These are phyloP conservation scores for Leptinotarsa defecta DNA, from an alignment of 1,140 invertebrate species.

Conservation along the genomic window DNA sequence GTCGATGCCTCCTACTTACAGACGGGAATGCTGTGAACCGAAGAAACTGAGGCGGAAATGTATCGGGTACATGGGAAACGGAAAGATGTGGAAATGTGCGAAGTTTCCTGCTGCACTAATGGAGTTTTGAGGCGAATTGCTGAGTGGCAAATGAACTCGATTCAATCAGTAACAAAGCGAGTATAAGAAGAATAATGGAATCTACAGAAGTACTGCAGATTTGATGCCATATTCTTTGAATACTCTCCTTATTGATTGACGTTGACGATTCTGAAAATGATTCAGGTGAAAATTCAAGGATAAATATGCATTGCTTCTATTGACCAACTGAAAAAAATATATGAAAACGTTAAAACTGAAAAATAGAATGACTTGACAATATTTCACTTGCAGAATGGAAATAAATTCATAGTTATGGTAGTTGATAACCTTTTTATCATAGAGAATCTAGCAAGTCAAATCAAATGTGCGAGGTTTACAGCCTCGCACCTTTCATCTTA, in stretches of 20 bases:
- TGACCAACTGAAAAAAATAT: not conserved
- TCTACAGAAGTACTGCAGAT: not conserved
- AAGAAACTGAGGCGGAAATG: not conserved
- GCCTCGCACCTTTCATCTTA: too few species aligned
- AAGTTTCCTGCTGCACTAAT: not conserved
- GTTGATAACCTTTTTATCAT: too few species aligned
- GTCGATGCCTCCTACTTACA: not conserved
- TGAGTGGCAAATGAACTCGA: conserved; percentile 5
- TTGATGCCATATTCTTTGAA: not conserved
- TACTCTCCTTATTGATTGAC: not conserved
- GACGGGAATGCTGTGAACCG: not conserved
- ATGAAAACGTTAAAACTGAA: not conserved
- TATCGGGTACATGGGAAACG: not conserved
- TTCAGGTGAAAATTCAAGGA: not conserved
- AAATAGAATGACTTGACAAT: too few species aligned
- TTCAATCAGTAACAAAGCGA: not conserved
- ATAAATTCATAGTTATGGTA: too few species aligned
- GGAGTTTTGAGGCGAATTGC: conserved; percentile 1
- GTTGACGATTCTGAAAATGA: not conserved
- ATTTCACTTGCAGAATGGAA: too few species aligned
- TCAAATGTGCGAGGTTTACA: too few species aligned
- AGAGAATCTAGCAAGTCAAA: too few species aligned
- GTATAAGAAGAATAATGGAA: not conserved
- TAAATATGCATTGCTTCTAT: not conserved
- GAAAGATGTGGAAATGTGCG: not conserved